A percentile compares a stretch with the other conserved stretches of the same genome.
These are phyloP conservation scores for Volucella inanis DNA, from an alignment of 2,888 invertebrate genomes.

Conservation along the genomic window DNA sequence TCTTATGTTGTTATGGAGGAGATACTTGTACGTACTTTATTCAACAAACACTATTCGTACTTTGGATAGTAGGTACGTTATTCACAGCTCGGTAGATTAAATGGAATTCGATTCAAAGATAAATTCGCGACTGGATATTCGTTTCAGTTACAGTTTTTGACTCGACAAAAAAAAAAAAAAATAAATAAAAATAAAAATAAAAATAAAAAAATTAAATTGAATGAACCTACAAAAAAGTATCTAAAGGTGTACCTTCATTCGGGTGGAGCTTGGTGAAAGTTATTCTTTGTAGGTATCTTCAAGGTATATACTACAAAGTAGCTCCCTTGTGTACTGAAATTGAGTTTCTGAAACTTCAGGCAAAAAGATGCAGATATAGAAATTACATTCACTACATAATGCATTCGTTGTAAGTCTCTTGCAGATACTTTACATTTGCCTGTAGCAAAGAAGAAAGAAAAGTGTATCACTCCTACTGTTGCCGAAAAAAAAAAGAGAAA, in stretches of 20 bases:
- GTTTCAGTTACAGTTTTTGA: conserved; percentile 52
- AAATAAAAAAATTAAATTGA: too few species aligned
- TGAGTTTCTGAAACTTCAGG: conserved; percentile 55
- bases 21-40: conserved; percentile 20
- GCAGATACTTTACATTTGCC: background rate
- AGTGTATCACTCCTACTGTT: background rate
- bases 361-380: conserved; percentile 60
- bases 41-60: conserved; percentile 24
- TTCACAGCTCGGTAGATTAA: conserved; percentile 28
- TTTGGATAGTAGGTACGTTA: background rate
- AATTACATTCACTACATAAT: conserved; percentile 67
- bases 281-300: conserved; percentile 19
- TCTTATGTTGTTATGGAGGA: conserved; percentile 1
- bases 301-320: background rate
- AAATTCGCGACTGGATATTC: conserved; percentile 53
- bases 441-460: conserved; percentile 27
- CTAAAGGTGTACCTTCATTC: conserved; percentile 17
- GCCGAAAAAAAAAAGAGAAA: conserved; percentile 7
- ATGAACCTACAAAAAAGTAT: too few species aligned
- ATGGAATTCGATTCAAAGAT: conserved; percentile 69
- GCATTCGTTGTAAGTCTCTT: conserved; percentile 40
- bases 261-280: conserved; percentile 57
- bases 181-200: too few species aligned
- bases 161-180: conserved; percentile 19
- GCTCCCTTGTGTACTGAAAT: conserved; percentile 64